These are phyloP conservation scores for Tamandua tetradactyla DNA, from an alignment of 2,797 vertebrate genomes.

Conservation along the genomic window DNA sequence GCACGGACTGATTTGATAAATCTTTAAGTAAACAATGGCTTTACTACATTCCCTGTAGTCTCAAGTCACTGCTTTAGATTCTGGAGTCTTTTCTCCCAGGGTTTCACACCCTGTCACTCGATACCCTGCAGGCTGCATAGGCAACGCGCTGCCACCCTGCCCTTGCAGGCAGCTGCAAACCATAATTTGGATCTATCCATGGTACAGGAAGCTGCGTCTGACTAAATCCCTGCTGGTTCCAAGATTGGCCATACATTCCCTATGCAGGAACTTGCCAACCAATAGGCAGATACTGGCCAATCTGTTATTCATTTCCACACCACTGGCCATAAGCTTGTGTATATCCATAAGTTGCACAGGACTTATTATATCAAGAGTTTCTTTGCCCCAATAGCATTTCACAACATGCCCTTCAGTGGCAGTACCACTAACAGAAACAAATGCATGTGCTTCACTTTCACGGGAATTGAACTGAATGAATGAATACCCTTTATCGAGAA, in stretches of 20 bases:
- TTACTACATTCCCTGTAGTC: slow-evolving; percentile 79
- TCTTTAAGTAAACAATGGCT: slow-evolving; percentile 84
- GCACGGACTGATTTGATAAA: slow-evolving; percentile 83
- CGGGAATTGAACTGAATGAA: slow-evolving; percentile 97
- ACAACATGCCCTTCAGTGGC: slow-evolving; percentile 96
- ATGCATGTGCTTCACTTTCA: slow-evolving; percentile 96
- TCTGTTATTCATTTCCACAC: slow-evolving; percentile 95
- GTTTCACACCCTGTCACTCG: slow-evolving; percentile 94
- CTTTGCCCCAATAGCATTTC: slow-evolving; percentile 99
- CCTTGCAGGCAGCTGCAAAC: slow-evolving; percentile 91
- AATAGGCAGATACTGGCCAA: slow-evolving; percentile 96
- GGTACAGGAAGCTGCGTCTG: slow-evolving; percentile 93
- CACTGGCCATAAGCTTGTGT: slow-evolving; percentile 96
- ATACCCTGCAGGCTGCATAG: slow-evolving; percentile 91
- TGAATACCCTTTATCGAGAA: slow-evolving; percentile 99
- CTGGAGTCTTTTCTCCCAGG: slow-evolving; percentile 88
- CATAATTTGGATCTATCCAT: slow-evolving; percentile 92
- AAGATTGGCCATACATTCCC: slow-evolving; percentile 94
- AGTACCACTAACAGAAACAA: slow-evolving; percentile 97
- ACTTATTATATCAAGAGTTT: slow-evolving; percentile 94
- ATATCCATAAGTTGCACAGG: slow-evolving; percentile 95
- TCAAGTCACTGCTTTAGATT: slow-evolving; percentile 80
- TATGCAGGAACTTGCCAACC: slow-evolving; percentile 98
- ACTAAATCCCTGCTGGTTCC: slow-evolving; percentile 97
- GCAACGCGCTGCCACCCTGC: slow-evolving; percentile 93